Evolutionary conservation across 2,797 vertebrate genomes (phyloP), one percentile per base, ranked within the genome.

Genomic region (Phyllotis vaccarum): DNA sequence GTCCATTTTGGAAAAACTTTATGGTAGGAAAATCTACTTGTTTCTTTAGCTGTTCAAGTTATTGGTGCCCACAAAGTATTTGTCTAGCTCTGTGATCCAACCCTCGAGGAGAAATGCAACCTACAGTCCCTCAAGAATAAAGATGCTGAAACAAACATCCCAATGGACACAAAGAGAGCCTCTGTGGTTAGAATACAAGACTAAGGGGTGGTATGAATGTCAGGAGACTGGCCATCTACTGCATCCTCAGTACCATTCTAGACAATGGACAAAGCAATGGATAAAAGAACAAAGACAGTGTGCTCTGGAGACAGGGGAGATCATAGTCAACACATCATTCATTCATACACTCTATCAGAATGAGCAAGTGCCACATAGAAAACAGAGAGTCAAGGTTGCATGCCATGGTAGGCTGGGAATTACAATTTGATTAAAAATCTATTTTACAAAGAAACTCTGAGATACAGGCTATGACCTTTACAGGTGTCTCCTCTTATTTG

Each of bases 11-110:
- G 70, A 95, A 79, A 49, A 93, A 86, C 11, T 90, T 68, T 68
- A 74, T 31, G 46, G 22, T 37, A 89, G 68, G 79, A 95, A 93
- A 89, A 66, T 70, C 52, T 52, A 37, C 80, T 89, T 74, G 5
- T n/a, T 27, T 64, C 43, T 81, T 92, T 93, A 88, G 76, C 90
- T 88, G 14, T 22, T 64, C 6, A 49, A 58, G 64, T 93, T 95
- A 40, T 72, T 81, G 87, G 52, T 8, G 7, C 17, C 64, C n/a
- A n/a, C n/a, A n/a, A n/a, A n/a, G n/a, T n/a, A n/a, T n/a, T n/a
- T n/a, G 64, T 56, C 49, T 70, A 43, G 10, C 3, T 34, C 27
- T 17, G 3, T 43, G 72, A 89, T 74, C 5, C 68, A 60, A 40
- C 31, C 24, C 62, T 76, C 43, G 64, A 88, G 52, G 60, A 76